These are phyloP conservation scores for Melitaea cinxia DNA, from an alignment of 1,140 invertebrate species.

Conservation along the genomic window DNA sequence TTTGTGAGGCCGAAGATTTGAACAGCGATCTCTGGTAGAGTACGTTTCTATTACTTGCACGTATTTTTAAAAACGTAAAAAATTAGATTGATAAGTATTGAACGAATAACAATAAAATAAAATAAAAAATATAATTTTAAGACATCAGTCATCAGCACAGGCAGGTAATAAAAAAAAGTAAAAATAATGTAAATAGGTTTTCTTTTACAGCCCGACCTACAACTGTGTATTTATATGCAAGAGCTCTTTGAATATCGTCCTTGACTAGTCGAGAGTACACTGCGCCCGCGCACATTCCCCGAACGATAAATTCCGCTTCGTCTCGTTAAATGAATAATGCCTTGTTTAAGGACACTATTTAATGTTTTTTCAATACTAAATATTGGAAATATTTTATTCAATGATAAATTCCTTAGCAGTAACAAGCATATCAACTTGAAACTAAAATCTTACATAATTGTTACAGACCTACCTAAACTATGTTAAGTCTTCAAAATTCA, in stretches of 20 bases:
- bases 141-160: background rate
- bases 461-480: too few relatives aligned
- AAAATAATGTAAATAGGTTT: background rate
- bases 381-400: too few relatives aligned
- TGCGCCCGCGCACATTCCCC: constrained; percentile 33
- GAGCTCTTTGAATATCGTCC: constrained; percentile 2
- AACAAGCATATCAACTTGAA: too few relatives aligned
- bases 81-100: too few relatives aligned
- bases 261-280: constrained; percentile 16
- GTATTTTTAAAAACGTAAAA: too few relatives aligned
- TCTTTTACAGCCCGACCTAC: constrained; percentile 2
- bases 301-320: constrained; percentile 9
- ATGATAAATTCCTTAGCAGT: too few relatives aligned
- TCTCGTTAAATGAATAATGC: constrained; percentile 10
- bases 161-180: background rate
- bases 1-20: too few relatives aligned
- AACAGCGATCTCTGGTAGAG: too few relatives aligned
- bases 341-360: background rate
- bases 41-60: too few relatives aligned
- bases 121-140: background rate
- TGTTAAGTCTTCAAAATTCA: too few relatives aligned
- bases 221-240: background rate
- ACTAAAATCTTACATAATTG: too few relatives aligned
- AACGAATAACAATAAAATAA: too few relatives aligned
- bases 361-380: background rate